Evolutionary conservation across 2,797 vertebrate genomes (phyloP).

Genomic region (Oryzias sinensis): DNA sequence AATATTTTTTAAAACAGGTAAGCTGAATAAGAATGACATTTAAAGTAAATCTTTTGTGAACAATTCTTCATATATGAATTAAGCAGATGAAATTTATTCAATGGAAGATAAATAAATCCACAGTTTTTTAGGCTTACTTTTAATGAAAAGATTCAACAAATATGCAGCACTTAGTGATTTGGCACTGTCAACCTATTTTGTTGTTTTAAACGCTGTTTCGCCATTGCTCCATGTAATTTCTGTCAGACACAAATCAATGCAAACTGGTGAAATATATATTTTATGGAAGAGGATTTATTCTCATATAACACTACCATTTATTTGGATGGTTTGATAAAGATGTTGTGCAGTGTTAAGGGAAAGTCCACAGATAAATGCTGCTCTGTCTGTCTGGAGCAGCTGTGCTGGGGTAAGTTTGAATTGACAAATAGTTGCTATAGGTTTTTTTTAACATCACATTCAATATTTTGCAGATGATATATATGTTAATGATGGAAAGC

Average conservation of each 20-base stretch:
- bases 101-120: neutral
- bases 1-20: neutral
- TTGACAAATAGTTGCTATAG: conserved; percentile 34
- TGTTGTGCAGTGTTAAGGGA: conserved; percentile 14
- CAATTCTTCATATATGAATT: neutral
- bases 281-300: conserved; percentile 8
- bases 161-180: neutral
- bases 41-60: too few species aligned
- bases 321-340: conserved; percentile 11
- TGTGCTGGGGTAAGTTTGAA: conserved; percentile 39
- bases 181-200: neutral
- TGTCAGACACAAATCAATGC: conserved; percentile 9
- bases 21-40: neutral
- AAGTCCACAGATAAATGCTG: conserved; percentile 27
- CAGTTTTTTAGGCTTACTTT: too few species aligned
- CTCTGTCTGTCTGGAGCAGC: conserved; percentile 22
- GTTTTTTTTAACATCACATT: conserved; percentile 35
- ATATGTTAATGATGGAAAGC: conserved; percentile 23
- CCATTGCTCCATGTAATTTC: neutral
- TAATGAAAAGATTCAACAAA: too few species aligned
- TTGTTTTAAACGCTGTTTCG: neutral
- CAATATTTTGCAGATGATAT: conserved; percentile 40
- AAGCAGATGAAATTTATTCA: conserved; percentile 4
- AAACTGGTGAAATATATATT: conserved; percentile 18
- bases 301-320: conserved; percentile 35